A percentile compares a stretch with the other conserved stretches of the same genome.
Conservation (phyloP, 1,140 invertebrate genomes). For the Pristionchus pacificus region DNA sequence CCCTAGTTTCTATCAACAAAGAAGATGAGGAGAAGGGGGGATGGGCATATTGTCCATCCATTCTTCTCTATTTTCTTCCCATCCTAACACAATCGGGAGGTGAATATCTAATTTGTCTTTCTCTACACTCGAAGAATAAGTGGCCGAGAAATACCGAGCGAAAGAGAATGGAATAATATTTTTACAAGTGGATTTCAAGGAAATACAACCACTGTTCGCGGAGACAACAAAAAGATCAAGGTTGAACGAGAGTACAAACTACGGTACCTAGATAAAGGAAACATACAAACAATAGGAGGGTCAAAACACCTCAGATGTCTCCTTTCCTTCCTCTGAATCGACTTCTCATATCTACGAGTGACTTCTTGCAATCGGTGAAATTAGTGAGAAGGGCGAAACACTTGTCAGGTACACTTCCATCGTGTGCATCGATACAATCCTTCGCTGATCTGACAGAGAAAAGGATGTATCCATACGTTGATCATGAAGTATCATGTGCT, state of each 20-base stretch:
- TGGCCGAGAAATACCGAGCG: not conserved
- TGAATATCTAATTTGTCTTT: not conserved
- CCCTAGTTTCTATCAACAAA: no score
- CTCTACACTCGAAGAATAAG: not conserved
- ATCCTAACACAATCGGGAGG: not conserved
- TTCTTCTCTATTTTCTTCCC: no score
- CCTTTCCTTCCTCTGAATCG: conserved; percentile 46
- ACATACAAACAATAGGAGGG: no score
- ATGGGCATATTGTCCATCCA: not conserved
- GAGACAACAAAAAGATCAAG: no score
- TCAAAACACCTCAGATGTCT: conserved; percentile 33
- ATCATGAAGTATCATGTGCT: no score
- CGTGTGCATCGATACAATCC: conserved; percentile 42
- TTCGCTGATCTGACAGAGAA: conserved; percentile 34
- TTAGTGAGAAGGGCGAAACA: conserved; percentile 38
- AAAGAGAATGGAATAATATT: no score
- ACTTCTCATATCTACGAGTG: conserved; percentile 43
- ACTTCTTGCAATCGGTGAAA: conserved; percentile 42
- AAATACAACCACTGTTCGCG: no score
- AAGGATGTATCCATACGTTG: no score
- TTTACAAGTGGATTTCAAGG: no score
- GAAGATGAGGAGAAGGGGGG: no score
- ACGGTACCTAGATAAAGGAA: no score
- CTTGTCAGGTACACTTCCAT: conserved; percentile 44
- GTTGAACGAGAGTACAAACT: no score